These are phyloP conservation scores for Galago senegalensis DNA, from an alignment of 2,797 vertebrate species.

Conservation along the genomic window DNA sequence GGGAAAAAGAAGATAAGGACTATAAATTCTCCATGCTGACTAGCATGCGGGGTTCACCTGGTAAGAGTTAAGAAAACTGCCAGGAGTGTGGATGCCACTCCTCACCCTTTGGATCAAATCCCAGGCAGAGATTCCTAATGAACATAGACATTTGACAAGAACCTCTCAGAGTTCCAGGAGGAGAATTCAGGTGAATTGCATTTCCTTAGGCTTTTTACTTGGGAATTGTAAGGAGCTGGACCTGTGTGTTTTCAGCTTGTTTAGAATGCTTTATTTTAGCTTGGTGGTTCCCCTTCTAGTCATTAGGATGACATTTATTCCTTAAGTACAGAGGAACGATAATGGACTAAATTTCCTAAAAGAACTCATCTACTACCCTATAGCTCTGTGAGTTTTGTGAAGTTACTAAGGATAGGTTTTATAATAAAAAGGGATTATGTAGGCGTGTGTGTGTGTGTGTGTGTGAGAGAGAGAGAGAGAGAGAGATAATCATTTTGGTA, in stretches of 20 bases:
- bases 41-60: neutral
- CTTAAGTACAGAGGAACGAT: neutral
- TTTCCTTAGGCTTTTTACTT: conserved; percentile 25
- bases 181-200: conserved; percentile 12
- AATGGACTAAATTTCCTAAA: conserved; percentile 31
- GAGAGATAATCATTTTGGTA: conserved; percentile 38
- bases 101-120: neutral
- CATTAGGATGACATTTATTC: conserved; percentile 21
- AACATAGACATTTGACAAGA: conserved; percentile 12
- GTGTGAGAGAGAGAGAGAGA: too few species aligned
- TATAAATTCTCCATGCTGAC: neutral
- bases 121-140: neutral
- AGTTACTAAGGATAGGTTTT: neutral
- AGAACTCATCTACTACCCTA: neutral
- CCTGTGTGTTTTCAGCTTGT: conserved; percentile 1
- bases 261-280: conserved; percentile 33
- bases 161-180: neutral
- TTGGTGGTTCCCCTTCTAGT: neutral
- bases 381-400: conserved; percentile 30
- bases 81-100: neutral
- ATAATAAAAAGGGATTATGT: neutral
- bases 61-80: neutral
- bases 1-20: neutral
- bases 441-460: neutral
- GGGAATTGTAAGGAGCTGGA: neutral